These are phyloP conservation scores for Caenorhabditis zanzibari DNA, from an alignment of 2,888 invertebrate genomes.

Conservation along the genomic window DNA sequence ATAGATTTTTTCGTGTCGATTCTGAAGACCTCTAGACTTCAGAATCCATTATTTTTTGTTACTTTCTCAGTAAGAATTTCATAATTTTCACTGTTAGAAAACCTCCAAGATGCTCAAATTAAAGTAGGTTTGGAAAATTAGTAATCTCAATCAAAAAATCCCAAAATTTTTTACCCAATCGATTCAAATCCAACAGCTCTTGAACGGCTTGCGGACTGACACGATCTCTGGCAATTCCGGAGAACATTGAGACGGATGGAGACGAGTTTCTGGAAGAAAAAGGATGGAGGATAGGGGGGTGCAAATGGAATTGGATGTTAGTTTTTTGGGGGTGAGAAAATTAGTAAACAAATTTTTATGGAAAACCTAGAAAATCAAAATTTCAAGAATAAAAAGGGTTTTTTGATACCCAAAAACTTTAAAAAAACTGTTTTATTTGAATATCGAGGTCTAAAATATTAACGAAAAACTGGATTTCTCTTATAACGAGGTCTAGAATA, in stretches of 20 bases:
- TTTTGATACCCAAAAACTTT: no score
- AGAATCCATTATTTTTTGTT: background rate
- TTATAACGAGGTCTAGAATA: no score
- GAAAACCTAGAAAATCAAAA: no score
- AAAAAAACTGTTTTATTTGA: no score
- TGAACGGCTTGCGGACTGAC: conserved; percentile 82
- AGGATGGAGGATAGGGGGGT: background rate
- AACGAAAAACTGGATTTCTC: no score
- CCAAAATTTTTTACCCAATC: conserved; percentile 65
- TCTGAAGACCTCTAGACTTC: background rate
- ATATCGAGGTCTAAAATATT: no score
- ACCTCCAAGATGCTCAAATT: background rate
- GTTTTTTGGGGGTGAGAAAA: background rate
- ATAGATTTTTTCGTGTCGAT: background rate
- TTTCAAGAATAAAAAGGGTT: no score
- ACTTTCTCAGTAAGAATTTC: no score
- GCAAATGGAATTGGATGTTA: conserved; percentile 19
- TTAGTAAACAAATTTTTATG: no score
- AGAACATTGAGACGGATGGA: conserved; percentile 83
- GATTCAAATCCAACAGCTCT: conserved; percentile 81
- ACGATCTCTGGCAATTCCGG: conserved; percentile 77
- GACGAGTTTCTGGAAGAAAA: conserved; percentile 81
- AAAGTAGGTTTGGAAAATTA: background rate
- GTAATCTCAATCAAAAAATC: no score
- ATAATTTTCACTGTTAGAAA: no score